Evolutionary conservation across 2,888 invertebrate genomes (phyloP).

Genomic region (Anagyrus pseudococci): DNA sequence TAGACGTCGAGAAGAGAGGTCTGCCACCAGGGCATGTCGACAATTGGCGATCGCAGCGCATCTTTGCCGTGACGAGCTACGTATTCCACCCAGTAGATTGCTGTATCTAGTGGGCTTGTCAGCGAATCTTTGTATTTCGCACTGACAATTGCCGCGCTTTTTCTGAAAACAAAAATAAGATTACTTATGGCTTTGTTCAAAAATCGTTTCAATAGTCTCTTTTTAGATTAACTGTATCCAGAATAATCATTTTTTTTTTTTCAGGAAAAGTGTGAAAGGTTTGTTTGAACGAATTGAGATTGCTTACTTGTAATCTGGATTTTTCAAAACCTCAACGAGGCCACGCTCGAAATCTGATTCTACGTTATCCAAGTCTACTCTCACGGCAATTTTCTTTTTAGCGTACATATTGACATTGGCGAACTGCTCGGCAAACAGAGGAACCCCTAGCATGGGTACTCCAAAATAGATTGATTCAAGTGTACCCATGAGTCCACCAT

Average conservation of each 20-base stretch:
- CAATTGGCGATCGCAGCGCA: too few species aligned
- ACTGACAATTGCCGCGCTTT: too few species aligned
- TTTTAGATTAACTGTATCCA: too few species aligned
- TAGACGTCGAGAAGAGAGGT: conserved; percentile 31
- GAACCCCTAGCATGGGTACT: conserved; percentile 50
- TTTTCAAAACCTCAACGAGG: conserved; percentile 55
- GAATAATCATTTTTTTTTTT: too few species aligned
- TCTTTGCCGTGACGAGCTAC: too few species aligned
- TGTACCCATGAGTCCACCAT: conserved; percentile 49
- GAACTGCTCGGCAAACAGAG: conserved; percentile 50
- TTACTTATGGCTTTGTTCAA: too few species aligned
- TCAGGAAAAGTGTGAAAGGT: too few species aligned
- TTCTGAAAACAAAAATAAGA: too few species aligned
- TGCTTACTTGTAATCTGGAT: conserved; percentile 57
- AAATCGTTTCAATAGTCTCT: too few species aligned
- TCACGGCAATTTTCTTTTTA: conserved; percentile 44
- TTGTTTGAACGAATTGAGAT: too few species aligned
- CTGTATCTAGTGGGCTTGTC: neutral
- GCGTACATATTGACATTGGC: conserved; percentile 46
- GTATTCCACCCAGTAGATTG: neutral
- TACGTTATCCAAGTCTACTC: conserved; percentile 43
- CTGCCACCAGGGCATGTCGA: too few species aligned
- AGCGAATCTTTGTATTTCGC: too few species aligned
- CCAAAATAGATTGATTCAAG: conserved; percentile 48
- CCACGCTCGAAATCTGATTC: conserved; percentile 54